phyloP scores from a whole-genome alignment of 2,113 vertebrate species.

The Danionella cerebrum region DNA sequence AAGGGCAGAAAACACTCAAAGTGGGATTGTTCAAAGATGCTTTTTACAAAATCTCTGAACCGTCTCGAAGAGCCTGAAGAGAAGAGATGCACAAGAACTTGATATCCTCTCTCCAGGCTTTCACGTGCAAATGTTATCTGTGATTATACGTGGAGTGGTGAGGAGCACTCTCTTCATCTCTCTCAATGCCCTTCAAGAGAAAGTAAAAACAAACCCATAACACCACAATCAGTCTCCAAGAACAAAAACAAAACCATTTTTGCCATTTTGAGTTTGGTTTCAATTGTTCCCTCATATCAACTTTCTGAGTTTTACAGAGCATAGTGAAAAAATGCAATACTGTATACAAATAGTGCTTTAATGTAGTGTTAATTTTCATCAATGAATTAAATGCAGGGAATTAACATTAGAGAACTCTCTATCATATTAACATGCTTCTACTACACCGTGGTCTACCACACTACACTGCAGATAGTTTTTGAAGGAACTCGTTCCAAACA shows the following conservation, averaged over 20 bases:
- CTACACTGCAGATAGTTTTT: no score
- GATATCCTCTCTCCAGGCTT: slow-evolving; percentile 21
- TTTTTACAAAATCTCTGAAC: neutral
- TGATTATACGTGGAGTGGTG: slow-evolving; percentile 12
- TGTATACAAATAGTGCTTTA: no score
- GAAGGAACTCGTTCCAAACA: no score
- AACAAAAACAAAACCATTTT: no score
- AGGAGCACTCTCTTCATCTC: neutral
- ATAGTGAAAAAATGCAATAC: no score
- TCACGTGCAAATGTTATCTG: slow-evolving; percentile 27
- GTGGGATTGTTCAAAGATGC: neutral
- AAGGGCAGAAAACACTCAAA: neutral
- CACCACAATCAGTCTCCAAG: no score
- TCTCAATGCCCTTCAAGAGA: neutral
- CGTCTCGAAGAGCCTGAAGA: slow-evolving; percentile 3
- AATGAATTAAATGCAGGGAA: no score
- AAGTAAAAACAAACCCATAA: neutral
- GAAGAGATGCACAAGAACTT: slow-evolving; percentile 2
- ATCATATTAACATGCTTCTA: no score
- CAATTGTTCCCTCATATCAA: slow-evolving; percentile 4
- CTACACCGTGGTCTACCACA: no score
- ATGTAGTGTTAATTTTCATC: no score
- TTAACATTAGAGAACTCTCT: no score
- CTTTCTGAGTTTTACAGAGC: slow-evolving; percentile 12
- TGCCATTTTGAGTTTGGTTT: slow-evolving; percentile 6